Percentiles rank a stretch among this genome's conserved stretches.
Conservation (phyloP, 2,888 invertebrate genomes). For the Hypercompe scribonia region DNA sequence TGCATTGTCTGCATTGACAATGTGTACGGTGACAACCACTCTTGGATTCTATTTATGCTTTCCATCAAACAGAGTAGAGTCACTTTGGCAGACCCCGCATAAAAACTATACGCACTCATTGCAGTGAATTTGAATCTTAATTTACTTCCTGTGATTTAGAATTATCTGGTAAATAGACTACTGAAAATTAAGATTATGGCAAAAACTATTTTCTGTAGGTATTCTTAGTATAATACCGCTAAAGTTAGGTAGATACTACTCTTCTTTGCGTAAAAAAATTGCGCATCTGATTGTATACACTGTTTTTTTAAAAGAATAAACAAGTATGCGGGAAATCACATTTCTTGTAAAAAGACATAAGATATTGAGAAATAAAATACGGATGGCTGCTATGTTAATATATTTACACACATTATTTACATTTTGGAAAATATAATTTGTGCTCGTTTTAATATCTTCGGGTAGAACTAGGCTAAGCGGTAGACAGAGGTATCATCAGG, state of each 20-base stretch:
- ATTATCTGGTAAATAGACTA: neutral
- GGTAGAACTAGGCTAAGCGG: constrained; percentile 69
- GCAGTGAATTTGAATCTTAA: neutral
- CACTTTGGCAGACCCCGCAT: no score
- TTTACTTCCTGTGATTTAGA: neutral
- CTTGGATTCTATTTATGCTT: no score
- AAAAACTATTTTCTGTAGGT: no score
- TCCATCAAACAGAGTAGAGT: no score
- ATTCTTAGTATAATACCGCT: no score
- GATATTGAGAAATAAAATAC: constrained; percentile 29
- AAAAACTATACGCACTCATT: no score
- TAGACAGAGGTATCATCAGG: constrained; percentile 85
- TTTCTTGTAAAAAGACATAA: no score
- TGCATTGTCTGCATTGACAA: no score
- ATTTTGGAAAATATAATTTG: constrained; percentile 56
- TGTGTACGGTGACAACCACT: no score
- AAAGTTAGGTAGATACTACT: neutral
- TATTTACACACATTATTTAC: constrained; percentile 64
- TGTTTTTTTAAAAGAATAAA: no score
- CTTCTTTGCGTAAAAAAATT: neutral
- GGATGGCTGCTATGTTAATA: constrained; percentile 29
- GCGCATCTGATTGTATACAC: no score
- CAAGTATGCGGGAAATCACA: no score
- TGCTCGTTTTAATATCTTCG: constrained; percentile 39
- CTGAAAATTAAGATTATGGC: neutral